Conservation (phyloP, 2,113 vertebrate genomes). For the Datnioides undecimradiatus region DNA sequence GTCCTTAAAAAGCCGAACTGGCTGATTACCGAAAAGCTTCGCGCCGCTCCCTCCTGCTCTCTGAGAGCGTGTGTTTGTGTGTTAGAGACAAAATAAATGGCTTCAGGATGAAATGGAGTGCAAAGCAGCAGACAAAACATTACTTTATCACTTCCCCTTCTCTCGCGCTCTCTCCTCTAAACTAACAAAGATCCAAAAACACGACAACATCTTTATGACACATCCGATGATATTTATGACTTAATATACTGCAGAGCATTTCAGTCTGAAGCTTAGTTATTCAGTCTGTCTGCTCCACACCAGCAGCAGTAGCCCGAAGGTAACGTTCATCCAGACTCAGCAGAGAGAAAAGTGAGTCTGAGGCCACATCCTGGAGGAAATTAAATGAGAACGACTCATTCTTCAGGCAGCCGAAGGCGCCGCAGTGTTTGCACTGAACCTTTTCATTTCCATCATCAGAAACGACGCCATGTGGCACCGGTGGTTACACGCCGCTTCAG, state of each 20-base stretch:
- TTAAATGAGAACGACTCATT: slow-evolving; percentile 36
- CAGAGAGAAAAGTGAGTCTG: slow-evolving; percentile 45
- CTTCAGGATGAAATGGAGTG: slow-evolving; percentile 49
- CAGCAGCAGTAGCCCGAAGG: slow-evolving; percentile 45
- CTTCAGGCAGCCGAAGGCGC: slow-evolving; percentile 7
- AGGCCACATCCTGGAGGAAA: slow-evolving; percentile 48
- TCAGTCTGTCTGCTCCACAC: slow-evolving; percentile 13
- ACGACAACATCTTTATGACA: slow-evolving; percentile 14
- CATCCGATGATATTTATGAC: slow-evolving; percentile 45
- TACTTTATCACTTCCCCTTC: slow-evolving; percentile 24
- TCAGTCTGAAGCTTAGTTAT: slow-evolving; percentile 25
- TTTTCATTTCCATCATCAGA: slow-evolving; percentile 33
- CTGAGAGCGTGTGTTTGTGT: slow-evolving; percentile 8
- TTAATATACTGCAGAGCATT: slow-evolving; percentile 25
- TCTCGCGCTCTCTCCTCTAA: background rate
- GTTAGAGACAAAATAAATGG: slow-evolving; percentile 30
- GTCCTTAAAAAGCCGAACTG: slow-evolving; percentile 9
- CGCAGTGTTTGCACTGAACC: slow-evolving; percentile 28
- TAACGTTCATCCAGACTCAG: slow-evolving; percentile 37
- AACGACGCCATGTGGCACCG: background rate
- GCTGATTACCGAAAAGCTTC: slow-evolving; percentile 33
- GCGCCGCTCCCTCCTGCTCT: background rate
- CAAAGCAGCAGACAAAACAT: slow-evolving; percentile 42
- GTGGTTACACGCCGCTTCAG: background rate
- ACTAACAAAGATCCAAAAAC: slow-evolving; percentile 4